These are phyloP conservation scores for Meloe dianella DNA, from an alignment of 2,888 invertebrate species.

Conservation along the genomic window DNA sequence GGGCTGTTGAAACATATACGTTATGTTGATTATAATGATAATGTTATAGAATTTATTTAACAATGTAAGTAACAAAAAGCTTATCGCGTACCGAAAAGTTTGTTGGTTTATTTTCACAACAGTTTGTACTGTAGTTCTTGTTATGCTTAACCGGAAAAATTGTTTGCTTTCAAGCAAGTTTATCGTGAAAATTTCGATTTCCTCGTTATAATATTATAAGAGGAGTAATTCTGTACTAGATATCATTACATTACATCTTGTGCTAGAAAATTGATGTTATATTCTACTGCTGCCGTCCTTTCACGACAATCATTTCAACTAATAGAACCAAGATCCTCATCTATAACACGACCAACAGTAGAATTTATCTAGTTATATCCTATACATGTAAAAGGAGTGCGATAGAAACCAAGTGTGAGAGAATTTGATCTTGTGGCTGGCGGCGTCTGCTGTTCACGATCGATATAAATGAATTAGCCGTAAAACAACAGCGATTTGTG, in stretches of 20 bases:
- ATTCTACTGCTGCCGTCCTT: conserved; percentile 12
- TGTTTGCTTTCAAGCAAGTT: no score
- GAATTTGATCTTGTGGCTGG: conserved; percentile 35
- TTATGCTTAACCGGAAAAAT: no score
- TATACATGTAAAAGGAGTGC: conserved; percentile 5
- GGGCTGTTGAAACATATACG: background rate
- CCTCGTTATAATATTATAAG: background rate
- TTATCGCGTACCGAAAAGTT: background rate
- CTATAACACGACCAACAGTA: background rate
- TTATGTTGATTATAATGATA: background rate
- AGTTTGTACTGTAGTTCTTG: no score
- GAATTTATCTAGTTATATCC: conserved; percentile 20
- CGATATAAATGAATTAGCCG: conserved; percentile 61
- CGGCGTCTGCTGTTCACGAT: conserved; percentile 46
- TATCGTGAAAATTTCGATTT: background rate
- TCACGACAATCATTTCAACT: background rate
- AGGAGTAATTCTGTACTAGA: background rate
- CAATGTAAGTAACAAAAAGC: background rate
- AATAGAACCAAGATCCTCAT: background rate
- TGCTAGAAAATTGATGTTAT: conserved; percentile 18
- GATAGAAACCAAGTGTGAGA: conserved; percentile 16
- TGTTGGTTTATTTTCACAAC: background rate
- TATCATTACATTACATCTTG: background rate
- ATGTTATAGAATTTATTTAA: background rate
- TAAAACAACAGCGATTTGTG: conserved; percentile 61